phyloP scores from a whole-genome alignment of 2,797 vertebrate genomes.

The Mycteria americana region DNA sequence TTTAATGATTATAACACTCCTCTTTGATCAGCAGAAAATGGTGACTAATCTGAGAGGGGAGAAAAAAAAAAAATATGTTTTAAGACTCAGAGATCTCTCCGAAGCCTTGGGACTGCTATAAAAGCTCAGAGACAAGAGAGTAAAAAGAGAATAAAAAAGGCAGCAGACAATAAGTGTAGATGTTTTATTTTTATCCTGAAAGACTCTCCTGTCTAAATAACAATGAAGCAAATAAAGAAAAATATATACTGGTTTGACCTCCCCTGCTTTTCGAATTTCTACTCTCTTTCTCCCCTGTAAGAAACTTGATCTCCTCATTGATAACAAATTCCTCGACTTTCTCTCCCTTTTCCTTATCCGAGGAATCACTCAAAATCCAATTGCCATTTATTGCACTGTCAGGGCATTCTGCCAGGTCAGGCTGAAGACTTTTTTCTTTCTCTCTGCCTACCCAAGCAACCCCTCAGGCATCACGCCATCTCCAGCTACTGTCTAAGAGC shows the following conservation, averaged over 20 bases:
- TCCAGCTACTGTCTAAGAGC: neutral
- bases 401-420: neutral
- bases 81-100: neutral
- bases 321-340: neutral
- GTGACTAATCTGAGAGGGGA: neutral
- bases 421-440: neutral
- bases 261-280: neutral
- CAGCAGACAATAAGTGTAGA: neutral
- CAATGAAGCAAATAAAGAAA: neutral
- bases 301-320: neutral
- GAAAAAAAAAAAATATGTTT: neutral
- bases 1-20: conserved; percentile 6
- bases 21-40: conserved; percentile 47
- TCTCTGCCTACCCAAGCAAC: neutral
- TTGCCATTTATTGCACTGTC: neutral
- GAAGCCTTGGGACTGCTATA: neutral
- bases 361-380: neutral
- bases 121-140: neutral
- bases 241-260: neutral
- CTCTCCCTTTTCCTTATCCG: neutral
- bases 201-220: neutral
- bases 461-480: fast-evolving
- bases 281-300: neutral
- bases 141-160: neutral
- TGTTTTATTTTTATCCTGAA: neutral